Evolutionary conservation across 1,140 invertebrate genomes (phyloP).

Genomic region (Choristoneura fumiferana): DNA sequence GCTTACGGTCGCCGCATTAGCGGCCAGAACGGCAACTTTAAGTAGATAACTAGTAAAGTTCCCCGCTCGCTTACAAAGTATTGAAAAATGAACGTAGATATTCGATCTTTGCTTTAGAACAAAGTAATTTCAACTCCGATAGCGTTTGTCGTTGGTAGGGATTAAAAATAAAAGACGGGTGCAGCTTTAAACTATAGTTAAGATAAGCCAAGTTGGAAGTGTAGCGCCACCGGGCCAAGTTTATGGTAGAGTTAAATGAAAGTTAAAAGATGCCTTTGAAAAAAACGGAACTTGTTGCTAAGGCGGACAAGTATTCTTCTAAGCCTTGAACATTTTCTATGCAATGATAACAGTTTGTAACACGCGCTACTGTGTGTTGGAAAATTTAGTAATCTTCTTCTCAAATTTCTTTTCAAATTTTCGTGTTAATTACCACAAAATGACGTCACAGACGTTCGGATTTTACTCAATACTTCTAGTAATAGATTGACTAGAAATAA

Average conservation of each 20-base stretch:
- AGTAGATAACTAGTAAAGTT: conserved; percentile 58
- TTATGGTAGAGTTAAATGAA: conserved; percentile 25
- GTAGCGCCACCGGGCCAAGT: conserved; percentile 14
- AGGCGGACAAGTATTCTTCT: no score
- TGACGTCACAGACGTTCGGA: no score
- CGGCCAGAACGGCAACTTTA: conserved; percentile 18
- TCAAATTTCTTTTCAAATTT: no score
- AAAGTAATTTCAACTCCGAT: conserved; percentile 69
- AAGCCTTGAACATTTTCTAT: no score
- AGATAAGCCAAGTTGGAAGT: conserved; percentile 62
- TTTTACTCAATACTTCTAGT: no score
- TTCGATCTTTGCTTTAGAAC: conserved; percentile 68
- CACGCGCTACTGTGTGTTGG: no score
- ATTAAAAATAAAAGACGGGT: conserved; percentile 70
- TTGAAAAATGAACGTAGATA: conserved; percentile 71
- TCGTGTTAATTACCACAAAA: no score
- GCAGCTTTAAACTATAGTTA: conserved; percentile 64
- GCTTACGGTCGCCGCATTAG: conserved; percentile 5
- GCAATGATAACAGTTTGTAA: no score
- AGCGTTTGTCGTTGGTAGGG: conserved; percentile 55
- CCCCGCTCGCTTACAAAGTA: conserved; percentile 56
- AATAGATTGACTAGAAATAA: no score
- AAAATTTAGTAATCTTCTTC: no score
- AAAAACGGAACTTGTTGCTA: conserved; percentile 18
- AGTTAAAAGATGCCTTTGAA: conserved; percentile 11